Evolutionary conservation across 2,888 invertebrate genomes (phyloP).

Genomic region (Rhingia campestris): DNA sequence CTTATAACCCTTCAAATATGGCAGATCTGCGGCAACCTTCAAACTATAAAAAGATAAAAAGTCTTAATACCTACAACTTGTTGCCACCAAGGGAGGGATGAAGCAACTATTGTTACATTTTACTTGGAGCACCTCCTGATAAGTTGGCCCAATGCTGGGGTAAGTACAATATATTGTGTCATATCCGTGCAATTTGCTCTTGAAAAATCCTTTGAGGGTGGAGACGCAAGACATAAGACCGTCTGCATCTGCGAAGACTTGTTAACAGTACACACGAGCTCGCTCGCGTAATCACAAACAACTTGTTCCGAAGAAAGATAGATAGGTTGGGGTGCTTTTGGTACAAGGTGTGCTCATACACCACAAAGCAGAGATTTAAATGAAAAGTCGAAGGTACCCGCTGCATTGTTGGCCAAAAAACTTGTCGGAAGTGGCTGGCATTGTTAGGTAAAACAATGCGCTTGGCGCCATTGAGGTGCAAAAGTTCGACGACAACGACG

Average conservation of each 20-base stretch:
- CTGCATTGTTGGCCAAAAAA: conserved; percentile 45
- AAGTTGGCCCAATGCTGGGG: not conserved
- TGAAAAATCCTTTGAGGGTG: conserved; percentile 22
- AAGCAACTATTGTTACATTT: not conserved
- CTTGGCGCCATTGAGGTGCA: conserved; percentile 36
- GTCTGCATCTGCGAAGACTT: conserved; percentile 18
- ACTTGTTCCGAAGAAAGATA: not conserved
- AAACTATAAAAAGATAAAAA: not conserved
- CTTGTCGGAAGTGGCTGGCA: conserved; percentile 16
- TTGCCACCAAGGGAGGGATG: conserved; percentile 2
- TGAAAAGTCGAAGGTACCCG: conserved; percentile 49
- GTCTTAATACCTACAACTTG: conserved; percentile 14
- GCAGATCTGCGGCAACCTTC: too few relatives aligned
- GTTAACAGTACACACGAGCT: conserved; percentile 19
- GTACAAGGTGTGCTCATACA: conserved; percentile 9
- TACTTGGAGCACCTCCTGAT: not conserved
- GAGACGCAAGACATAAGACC: too few relatives aligned
- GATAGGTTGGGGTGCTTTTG: not conserved
- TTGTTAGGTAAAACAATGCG: conserved; percentile 46
- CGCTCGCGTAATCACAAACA: not conserved
- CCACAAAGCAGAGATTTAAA: conserved; percentile 27
- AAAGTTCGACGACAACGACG: conserved; percentile 39
- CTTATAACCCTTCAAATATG: too few relatives aligned
- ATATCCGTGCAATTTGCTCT: conserved; percentile 32
- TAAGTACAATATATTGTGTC: conserved; percentile 43